These are phyloP conservation scores for Labeo catla DNA, from an alignment of 2,113 vertebrate species.

Conservation along the genomic window DNA sequence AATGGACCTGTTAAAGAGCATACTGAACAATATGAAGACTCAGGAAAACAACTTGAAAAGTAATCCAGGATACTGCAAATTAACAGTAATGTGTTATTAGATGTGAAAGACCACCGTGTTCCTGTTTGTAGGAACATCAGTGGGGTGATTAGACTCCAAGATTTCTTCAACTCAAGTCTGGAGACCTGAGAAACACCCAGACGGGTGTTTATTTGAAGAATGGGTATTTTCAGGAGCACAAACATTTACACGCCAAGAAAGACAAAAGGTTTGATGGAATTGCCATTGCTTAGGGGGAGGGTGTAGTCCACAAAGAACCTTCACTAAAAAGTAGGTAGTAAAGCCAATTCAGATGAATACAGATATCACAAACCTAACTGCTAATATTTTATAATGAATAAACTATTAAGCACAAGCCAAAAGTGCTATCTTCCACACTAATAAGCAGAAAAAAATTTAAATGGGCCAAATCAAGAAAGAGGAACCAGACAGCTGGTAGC, in stretches of 20 bases:
- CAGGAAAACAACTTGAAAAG: background rate
- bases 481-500: conserved; percentile 34
- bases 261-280: conserved; percentile 19
- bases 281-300: conserved; percentile 10
- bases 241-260: conserved; percentile 20
- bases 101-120: background rate
- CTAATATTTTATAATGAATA: background rate
- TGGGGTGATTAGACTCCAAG: background rate
- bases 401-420: background rate
- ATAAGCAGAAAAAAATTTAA: background rate
- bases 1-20: background rate
- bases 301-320: background rate
- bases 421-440: background rate
- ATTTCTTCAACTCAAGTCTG: background rate
- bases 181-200: conserved; percentile 14
- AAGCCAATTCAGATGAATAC: background rate
- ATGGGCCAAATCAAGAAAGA: background rate
- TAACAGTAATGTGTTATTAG: background rate
- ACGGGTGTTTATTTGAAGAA: conserved; percentile 15
- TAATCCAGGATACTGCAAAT: background rate
- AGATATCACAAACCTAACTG: background rate
- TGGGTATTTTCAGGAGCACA: conserved; percentile 18
- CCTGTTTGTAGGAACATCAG: background rate
- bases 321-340: background rate
- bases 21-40: background rate